Percentiles rank a stretch among this genome's conserved stretches.
Evolutionary conservation across 2,888 invertebrate species (phyloP).

Genomic region (Trachelus troglodyta): DNA sequence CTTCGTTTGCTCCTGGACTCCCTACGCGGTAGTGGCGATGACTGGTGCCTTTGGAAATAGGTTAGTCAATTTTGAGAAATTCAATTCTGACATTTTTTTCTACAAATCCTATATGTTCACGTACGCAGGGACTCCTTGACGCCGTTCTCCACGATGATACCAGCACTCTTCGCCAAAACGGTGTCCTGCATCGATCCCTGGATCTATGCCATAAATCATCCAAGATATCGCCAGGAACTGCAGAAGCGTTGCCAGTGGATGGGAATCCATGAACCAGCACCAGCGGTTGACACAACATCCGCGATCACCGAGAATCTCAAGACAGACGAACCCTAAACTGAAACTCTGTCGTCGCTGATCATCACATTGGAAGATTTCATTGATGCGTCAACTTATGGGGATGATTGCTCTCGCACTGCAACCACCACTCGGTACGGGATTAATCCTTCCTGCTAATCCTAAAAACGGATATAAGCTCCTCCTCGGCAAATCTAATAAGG

Average conservation of each 20-base stretch:
- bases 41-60: constrained; percentile 86
- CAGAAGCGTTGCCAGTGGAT: constrained; percentile 84
- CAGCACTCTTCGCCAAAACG: constrained; percentile 86
- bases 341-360: neutral
- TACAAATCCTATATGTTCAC: neutral
- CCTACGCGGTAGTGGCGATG: constrained; percentile 85
- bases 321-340: constrained; percentile 55
- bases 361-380: neutral
- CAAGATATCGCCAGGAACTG: constrained; percentile 81
- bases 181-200: constrained; percentile 94
- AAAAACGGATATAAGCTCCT: neutral
- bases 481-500: neutral
- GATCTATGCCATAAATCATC: constrained; percentile 92
- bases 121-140: constrained; percentile 63
- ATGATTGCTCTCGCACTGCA: neutral
- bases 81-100: neutral
- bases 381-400: neutral
- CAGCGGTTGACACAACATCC: constrained; percentile 47
- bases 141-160: constrained; percentile 79
- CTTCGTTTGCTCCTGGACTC: constrained; percentile 90
- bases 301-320: constrained; percentile 57
- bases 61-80: constrained; percentile 35
- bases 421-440: neutral
- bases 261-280: constrained; percentile 66
- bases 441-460: neutral